These are phyloP conservation scores for Oscheius sp. DNA, from an alignment of 2,888 invertebrate genomes.

Conservation along the genomic window DNA sequence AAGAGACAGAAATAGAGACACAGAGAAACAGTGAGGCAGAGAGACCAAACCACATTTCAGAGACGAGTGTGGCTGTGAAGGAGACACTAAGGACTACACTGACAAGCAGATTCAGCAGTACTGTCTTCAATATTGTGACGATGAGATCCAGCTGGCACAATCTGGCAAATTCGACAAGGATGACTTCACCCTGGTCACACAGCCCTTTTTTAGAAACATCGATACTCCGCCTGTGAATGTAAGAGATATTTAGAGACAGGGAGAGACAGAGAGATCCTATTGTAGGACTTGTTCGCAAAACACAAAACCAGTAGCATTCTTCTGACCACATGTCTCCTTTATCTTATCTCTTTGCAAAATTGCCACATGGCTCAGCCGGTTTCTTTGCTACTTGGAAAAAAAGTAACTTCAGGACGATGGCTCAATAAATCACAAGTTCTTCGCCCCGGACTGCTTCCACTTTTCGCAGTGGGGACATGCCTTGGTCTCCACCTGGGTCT, in stretches of 20 bases:
- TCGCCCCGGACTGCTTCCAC: slow-evolving; percentile 69
- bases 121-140: slow-evolving; percentile 51
- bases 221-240: slow-evolving; percentile 54
- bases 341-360: too few species aligned
- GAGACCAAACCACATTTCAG: slow-evolving; percentile 35
- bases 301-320: too few species aligned
- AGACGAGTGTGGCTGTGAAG: slow-evolving; percentile 61
- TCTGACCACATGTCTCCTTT: too few species aligned
- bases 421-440: slow-evolving; percentile 46
- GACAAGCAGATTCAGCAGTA: slow-evolving; percentile 42
- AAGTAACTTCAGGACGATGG: background rate
- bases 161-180: slow-evolving; percentile 56
- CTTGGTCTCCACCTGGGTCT: slow-evolving; percentile 56
- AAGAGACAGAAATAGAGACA: background rate
- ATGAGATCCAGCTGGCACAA: slow-evolving; percentile 51
- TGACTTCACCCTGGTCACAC: slow-evolving; percentile 65
- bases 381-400: background rate
- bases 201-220: slow-evolving; percentile 63
- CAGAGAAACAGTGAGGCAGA: too few species aligned
- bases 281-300: too few species aligned
- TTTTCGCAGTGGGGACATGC: slow-evolving; percentile 65
- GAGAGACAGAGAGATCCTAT: too few species aligned
- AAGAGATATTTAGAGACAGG: background rate
- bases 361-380: background rate
- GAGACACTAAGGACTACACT: slow-evolving; percentile 49